Base-by-base conservation (phyloP, 2,888 invertebrate genomes). In the Drosophila buzzatii region DNA sequence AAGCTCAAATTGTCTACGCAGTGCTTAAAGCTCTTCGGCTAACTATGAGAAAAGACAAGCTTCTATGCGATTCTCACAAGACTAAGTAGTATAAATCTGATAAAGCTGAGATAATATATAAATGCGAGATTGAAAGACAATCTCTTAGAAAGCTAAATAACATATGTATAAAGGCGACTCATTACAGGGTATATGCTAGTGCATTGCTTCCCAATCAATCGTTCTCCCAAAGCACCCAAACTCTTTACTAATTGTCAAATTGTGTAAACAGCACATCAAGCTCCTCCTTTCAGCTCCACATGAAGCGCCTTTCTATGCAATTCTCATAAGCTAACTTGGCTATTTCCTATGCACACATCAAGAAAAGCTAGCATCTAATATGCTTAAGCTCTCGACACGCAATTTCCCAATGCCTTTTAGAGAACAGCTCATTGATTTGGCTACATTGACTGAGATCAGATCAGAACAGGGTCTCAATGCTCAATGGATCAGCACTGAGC, bases 401-500 rank as follows among this genome's bases (percentile, higher is more conserved):
- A 49, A 33, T n/a, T n/a, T n/a, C n/a, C n/a, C n/a, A n/a, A n/a
- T n/a, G n/a, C n/a, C n/a, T n/a, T n/a, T n/a, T n/a, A n/a, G n/a
- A n/a, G n/a, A n/a, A n/a, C 31, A 49, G n/a, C 10, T 31, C 49
- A 49, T 49, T 31, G 49, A 49, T 33, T 51, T 33, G 4, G 49
- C 49, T n/a, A 10, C 47, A n/a, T 27, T 27, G 16, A 31, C 2
- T 10, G 27, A 51, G 51, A 33, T 35, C 51, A 35, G 51, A 51
- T 1, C 6, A 18, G 18, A 23, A 23, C 18, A 18, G 51, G 3
- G 4, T 27, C 33, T 33, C 12, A n/a, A 12, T 51, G 49, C 49
- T 47, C 47, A 31, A 49, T 49, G 49, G 49, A 49, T 49, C 49
- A 33, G 49, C 27, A n/a, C 27, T 5, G 47, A 31, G 47, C n/a